A percentile compares a stretch with the other conserved stretches of the same genome.
Conservation (phyloP, 1,140 invertebrate species). For the Bombus huntii region DNA sequence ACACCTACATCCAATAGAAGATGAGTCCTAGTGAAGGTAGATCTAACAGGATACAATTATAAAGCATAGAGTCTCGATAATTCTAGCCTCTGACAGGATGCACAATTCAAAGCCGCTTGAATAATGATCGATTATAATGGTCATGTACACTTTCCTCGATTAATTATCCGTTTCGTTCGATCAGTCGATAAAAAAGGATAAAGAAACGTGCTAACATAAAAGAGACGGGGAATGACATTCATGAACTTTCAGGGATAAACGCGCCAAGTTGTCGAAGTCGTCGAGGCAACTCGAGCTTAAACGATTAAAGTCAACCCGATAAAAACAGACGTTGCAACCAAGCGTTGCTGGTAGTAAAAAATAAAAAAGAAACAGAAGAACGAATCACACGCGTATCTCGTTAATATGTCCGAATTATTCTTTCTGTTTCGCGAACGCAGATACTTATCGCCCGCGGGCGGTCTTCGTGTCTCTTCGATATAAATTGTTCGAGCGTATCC, state of each 20-base stretch:
- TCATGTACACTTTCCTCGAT: conserved; percentile 42
- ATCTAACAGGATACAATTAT: conserved; percentile 14
- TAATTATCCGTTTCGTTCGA: conserved; percentile 42
- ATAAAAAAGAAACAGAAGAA: not conserved
- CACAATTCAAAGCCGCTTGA: conserved; percentile 2
- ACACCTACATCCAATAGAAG: not conserved
- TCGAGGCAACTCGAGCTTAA: not conserved
- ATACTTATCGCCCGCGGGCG: conserved; percentile 9
- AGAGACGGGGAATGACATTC: conserved; percentile 47
- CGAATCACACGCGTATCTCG: not conserved
- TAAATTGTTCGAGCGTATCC: not conserved
- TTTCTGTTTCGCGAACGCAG: not conserved
- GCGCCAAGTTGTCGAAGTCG: conserved; percentile 21
- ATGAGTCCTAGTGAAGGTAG: conserved; percentile 28
- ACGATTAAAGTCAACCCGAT: not conserved
- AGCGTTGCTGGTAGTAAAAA: not conserved
- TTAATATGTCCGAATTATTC: conserved; percentile 14
- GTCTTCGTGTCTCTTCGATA: not conserved
- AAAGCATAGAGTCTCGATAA: not conserved
- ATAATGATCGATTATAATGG: not conserved
- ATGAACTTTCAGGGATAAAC: conserved; percentile 64
- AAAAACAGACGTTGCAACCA: not conserved
- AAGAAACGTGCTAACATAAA: not conserved
- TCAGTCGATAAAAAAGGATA: conserved; percentile 12
- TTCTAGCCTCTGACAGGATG: conserved; percentile 34